Evolutionary conservation across 2,113 vertebrate species (phyloP).

Genomic region (Gallinago undulata): DNA sequence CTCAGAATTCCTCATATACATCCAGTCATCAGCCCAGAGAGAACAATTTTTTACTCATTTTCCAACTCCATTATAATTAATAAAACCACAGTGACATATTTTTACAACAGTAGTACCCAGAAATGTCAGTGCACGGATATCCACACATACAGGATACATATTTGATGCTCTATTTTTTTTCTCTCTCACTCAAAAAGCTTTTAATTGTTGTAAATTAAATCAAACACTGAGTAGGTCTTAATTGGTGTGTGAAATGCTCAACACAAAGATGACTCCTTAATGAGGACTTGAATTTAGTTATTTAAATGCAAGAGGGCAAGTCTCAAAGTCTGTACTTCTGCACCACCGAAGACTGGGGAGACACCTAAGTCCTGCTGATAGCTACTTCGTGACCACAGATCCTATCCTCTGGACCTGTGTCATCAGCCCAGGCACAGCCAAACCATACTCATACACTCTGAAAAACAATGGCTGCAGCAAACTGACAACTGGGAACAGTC

Average conservation of each 20-base stretch:
- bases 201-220: background rate
- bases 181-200: background rate
- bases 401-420: background rate
- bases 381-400: accelerated
- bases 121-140: background rate
- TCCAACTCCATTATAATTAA: background rate
- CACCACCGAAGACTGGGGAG: background rate
- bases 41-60: background rate
- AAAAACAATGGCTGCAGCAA: accelerated
- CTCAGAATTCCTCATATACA: background rate
- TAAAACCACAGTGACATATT: background rate
- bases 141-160: background rate
- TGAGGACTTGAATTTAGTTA: background rate
- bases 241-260: background rate
- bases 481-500: accelerated
- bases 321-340: background rate
- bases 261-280: background rate
- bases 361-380: background rate
- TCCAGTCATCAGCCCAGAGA: background rate
- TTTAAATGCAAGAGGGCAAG: background rate
- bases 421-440: background rate
- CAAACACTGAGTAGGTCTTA: background rate
- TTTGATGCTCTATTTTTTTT: background rate
- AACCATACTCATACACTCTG: accelerated
- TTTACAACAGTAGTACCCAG: background rate